These are phyloP conservation scores for Pseudocheirus occidentalis DNA, from an alignment of 2,797 vertebrate genomes.

Conservation along the genomic window DNA sequence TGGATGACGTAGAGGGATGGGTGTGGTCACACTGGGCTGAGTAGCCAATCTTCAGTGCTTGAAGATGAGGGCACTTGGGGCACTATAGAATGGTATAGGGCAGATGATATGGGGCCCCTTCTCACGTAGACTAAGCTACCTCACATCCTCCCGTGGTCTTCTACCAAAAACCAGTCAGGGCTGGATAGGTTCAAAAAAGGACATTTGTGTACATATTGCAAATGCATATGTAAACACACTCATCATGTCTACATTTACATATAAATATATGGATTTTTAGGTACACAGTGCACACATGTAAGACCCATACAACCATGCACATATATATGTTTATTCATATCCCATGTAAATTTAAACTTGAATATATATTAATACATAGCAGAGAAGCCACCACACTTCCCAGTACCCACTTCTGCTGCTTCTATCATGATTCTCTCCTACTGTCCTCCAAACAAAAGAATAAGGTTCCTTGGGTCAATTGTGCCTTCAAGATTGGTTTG, in stretches of 20 bases:
- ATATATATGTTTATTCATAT: not conserved
- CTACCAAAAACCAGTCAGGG: not conserved
- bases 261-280: not conserved
- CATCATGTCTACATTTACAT: not conserved
- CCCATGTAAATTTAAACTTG: not conserved
- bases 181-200: not conserved
- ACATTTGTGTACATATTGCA: not conserved
- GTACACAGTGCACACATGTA: not conserved
- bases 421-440: constrained; percentile 5
- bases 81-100: not conserved
- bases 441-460: constrained; percentile 8
- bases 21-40: not conserved
- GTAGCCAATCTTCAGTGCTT: not conserved
- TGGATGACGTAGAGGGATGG: constrained; percentile 26
- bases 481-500: not conserved
- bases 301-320: not conserved
- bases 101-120: not conserved
- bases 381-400: not conserved
- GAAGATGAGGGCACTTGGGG: not conserved
- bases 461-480: not conserved
- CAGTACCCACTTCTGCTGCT: not conserved
- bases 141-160: not conserved
- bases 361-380: not conserved
- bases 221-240: not conserved
- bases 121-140: not conserved